phyloP scores from a whole-genome alignment of 2,888 invertebrate species.

The Pogonocherus hispidulus region DNA sequence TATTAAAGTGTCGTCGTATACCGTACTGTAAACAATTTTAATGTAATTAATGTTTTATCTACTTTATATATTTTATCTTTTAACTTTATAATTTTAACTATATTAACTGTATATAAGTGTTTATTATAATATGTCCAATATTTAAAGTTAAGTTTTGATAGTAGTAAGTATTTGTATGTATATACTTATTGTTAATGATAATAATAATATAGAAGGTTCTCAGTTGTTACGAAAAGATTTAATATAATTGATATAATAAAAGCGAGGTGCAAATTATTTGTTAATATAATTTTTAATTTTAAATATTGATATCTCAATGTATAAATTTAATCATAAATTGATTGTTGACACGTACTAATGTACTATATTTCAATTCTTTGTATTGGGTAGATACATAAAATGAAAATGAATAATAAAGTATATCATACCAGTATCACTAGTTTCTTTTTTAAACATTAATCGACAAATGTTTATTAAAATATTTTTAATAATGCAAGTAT shows the following conservation, averaged over 20 bases:
- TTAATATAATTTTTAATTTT: conserved; percentile 21
- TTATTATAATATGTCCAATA: neutral
- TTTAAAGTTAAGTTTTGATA: conserved; percentile 10
- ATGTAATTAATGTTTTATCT: conserved; percentile 10
- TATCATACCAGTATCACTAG: too few relatives aligned
- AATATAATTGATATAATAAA: too few relatives aligned
- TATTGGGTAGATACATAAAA: too few relatives aligned
- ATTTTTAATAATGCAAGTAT: too few relatives aligned
- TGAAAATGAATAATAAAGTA: too few relatives aligned
- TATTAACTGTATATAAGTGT: neutral
- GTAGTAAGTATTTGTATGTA: conserved; percentile 24
- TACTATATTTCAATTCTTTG: neutral
- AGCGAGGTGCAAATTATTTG: neutral
- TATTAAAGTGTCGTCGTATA: conserved; percentile 9
- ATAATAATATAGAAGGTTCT: neutral
- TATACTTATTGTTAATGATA: neutral
- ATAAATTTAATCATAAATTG: neutral
- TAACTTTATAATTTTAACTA: neutral
- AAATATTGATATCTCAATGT: neutral
- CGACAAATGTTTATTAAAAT: too few relatives aligned
- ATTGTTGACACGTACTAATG: neutral
- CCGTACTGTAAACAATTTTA: neutral
- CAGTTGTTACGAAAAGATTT: too few relatives aligned
- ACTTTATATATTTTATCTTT: neutral
- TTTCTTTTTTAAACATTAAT: too few relatives aligned